Evolutionary conservation across 2,797 vertebrate species (phyloP).

Genomic region (Lacerta agilis): DNA sequence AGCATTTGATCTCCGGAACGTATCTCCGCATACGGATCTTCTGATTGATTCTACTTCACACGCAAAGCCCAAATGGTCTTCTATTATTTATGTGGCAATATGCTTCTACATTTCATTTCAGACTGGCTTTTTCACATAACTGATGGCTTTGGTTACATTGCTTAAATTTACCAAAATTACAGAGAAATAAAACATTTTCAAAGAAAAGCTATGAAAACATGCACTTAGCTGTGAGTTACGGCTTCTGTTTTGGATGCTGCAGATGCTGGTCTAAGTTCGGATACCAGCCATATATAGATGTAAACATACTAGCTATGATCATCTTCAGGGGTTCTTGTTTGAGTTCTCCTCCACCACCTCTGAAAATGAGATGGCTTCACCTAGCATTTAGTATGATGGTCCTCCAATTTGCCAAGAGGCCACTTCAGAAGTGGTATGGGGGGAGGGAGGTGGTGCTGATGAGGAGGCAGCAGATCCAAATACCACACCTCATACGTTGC

Average conservation of each 20-base stretch:
- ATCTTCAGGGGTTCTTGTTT: neutral
- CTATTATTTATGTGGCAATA: conserved; percentile 33
- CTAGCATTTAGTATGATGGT: neutral
- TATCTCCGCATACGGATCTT: conserved; percentile 35
- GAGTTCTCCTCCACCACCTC: neutral
- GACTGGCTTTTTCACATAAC: neutral
- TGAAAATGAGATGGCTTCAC: neutral
- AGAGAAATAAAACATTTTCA: conserved; percentile 17
- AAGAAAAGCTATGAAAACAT: neutral
- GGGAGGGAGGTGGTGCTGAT: too few relatives aligned
- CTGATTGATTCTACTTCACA: conserved; percentile 46
- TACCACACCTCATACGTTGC: too few relatives aligned
- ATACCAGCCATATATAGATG: neutral
- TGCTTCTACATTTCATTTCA: conserved; percentile 41
- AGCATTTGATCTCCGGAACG: conserved; percentile 38
- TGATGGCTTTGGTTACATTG: conserved; percentile 10
- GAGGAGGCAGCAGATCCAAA: too few relatives aligned
- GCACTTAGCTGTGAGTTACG: neutral
- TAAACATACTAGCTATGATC: neutral
- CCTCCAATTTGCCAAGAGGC: neutral
- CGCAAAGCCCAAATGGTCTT: conserved; percentile 48
- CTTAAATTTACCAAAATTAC: conserved; percentile 21
- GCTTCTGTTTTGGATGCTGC: neutral
- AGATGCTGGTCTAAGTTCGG: neutral
- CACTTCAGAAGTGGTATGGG: too few relatives aligned